Evolutionary conservation across 2,113 vertebrate genomes (phyloP).

Genomic region (Oncorhynchus nerka): DNA sequence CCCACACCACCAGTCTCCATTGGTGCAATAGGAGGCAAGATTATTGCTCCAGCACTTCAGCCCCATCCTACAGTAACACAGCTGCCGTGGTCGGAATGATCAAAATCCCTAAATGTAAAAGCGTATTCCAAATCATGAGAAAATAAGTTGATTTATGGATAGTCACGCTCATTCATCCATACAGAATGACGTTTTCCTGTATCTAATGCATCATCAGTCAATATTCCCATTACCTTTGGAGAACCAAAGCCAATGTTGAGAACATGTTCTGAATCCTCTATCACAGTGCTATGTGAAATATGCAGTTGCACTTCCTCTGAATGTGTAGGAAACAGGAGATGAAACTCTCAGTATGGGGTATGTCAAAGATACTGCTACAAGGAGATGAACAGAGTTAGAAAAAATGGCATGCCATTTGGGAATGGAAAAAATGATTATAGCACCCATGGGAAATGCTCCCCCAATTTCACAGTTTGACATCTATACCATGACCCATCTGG

Average conservation of each 20-base stretch:
- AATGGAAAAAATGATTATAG: constrained; percentile 22
- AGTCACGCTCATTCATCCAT: neutral
- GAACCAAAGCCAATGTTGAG: neutral
- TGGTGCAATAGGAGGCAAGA: neutral
- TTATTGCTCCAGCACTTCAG: neutral
- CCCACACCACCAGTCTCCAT: neutral
- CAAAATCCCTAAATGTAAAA: neutral
- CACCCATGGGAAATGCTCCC: constrained; percentile 20
- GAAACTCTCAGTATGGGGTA: neutral
- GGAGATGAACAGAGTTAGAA: neutral
- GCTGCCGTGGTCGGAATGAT: neutral
- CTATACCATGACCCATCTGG: constrained; percentile 19
- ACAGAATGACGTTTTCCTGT: neutral
- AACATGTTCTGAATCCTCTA: neutral
- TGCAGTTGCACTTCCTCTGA: neutral
- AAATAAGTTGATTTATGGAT: neutral
- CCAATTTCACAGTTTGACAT: constrained; percentile 18
- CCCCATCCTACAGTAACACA: neutral
- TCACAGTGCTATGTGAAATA: neutral
- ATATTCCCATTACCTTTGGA: neutral
- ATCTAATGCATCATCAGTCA: neutral
- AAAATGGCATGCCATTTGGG: neutral
- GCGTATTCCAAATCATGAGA: neutral
- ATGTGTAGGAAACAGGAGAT: neutral
- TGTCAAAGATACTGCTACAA: neutral